Evolutionary conservation across 2,113 vertebrate genomes (phyloP).

Genomic region (Cairina moschata): DNA sequence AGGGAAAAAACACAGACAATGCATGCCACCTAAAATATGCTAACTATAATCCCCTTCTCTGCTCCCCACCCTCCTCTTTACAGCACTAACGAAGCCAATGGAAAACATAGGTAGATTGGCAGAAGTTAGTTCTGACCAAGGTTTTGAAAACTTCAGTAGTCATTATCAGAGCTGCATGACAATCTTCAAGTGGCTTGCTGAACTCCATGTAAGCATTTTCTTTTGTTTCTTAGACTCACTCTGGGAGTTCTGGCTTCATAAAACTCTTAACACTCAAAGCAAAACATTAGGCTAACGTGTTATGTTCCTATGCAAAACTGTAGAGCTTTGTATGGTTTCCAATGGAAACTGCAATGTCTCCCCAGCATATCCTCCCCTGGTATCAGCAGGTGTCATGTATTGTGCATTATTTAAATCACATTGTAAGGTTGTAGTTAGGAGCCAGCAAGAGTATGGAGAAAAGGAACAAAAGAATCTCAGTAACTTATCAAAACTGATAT

Average conservation of each 20-base stretch:
- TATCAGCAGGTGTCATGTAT: slow-evolving; percentile 48
- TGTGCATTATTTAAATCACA: slow-evolving; percentile 17
- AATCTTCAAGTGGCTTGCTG: background rate
- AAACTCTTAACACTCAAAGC: background rate
- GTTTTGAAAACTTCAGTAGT: background rate
- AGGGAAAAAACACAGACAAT: background rate
- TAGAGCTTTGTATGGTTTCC: slow-evolving; percentile 31
- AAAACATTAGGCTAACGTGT: slow-evolving; percentile 6
- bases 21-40: rapidly evolving
- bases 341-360: slow-evolving; percentile 27
- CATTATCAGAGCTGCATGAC: background rate
- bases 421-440: slow-evolving; percentile 27
- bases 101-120: background rate
- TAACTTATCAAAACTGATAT: background rate
- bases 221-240: background rate
- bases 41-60: background rate
- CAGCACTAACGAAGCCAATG: background rate
- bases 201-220: background rate
- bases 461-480: slow-evolving; percentile 13
- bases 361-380: background rate
- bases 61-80: background rate
- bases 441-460: background rate
- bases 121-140: background rate
- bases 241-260: background rate
- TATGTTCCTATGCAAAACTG: slow-evolving; percentile 23